Percentiles rank a stretch among this genome's conserved stretches.
phyloP scores from a whole-genome alignment of 2,113 vertebrate genomes.

The Gorsachius goisagi region DNA sequence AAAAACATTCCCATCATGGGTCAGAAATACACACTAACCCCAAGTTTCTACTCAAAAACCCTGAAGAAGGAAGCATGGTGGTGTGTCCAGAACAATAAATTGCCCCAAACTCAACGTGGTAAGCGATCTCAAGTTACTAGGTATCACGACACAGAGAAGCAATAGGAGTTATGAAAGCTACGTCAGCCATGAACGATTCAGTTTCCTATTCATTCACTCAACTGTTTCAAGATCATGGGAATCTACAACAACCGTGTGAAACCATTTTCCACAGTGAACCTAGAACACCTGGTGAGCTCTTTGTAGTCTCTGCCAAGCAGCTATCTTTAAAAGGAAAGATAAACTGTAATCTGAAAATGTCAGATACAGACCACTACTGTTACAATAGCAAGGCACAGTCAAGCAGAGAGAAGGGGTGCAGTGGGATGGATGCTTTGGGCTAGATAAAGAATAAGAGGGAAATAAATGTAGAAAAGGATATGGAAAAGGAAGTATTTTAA shows the following conservation, averaged over 20 bases:
- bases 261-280: conserved; percentile 48
- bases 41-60: neutral
- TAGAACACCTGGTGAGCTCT: conserved; percentile 50
- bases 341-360: conserved; percentile 45
- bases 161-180: neutral
- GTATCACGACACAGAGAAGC: neutral
- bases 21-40: neutral
- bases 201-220: conserved; percentile 27
- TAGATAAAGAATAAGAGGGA: conserved; percentile 17
- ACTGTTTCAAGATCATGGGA: conserved; percentile 36
- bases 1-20: neutral
- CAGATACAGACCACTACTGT: conserved; percentile 24
- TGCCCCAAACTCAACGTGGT: neutral
- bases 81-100: neutral
- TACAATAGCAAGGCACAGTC: conserved; percentile 39
- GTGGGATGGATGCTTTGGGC: neutral
- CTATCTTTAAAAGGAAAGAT: conserved; percentile 43
- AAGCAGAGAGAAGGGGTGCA: conserved; percentile 24
- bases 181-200: neutral
- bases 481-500: conserved; percentile 29
- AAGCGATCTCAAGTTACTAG: neutral
- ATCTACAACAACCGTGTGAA: conserved; percentile 49
- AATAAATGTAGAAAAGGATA: neutral
- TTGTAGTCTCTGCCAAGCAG: conserved; percentile 55
- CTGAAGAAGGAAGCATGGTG: neutral